A percentile compares a stretch with the other conserved stretches of the same genome.
These are phyloP conservation scores for Parapristionchus giblindavisi DNA, from an alignment of 2,888 invertebrate species.

Conservation along the genomic window DNA sequence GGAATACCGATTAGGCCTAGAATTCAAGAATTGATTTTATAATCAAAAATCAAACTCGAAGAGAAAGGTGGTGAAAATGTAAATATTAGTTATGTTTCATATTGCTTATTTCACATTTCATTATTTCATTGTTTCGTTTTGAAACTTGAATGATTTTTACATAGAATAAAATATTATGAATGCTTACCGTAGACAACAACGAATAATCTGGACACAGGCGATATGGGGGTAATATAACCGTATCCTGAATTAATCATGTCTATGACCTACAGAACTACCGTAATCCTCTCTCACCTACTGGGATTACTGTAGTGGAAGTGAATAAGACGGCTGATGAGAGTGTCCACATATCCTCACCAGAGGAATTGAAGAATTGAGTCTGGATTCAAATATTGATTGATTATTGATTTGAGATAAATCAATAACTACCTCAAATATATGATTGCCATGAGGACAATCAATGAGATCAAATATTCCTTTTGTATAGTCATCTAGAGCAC, in stretches of 20 bases:
- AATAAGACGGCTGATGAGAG: conserved; percentile 52
- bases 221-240: conserved; percentile 52
- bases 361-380: conserved; percentile 33
- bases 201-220: conserved; percentile 43
- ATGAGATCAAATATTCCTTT: conserved; percentile 44
- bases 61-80: too few species aligned
- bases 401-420: not conserved
- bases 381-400: not conserved
- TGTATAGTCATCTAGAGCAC: conserved; percentile 45
- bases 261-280: not conserved
- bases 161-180: too few species aligned
- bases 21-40: not conserved
- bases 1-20: conserved; percentile 52
- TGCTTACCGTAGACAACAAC: conserved; percentile 47
- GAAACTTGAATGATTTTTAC: too few species aligned
- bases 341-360: conserved; percentile 52
- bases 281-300: conserved; percentile 48
- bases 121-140: too few species aligned
- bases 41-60: too few species aligned
- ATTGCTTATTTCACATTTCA: not conserved
- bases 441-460: conserved; percentile 42
- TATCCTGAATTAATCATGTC: conserved; percentile 44
- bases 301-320: conserved; percentile 59
- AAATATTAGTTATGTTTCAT: too few species aligned
- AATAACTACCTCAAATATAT: conserved; percentile 37